Evolutionary conservation across 2,797 vertebrate species (phyloP).

Genomic region (Takifugu rubripes): DNA sequence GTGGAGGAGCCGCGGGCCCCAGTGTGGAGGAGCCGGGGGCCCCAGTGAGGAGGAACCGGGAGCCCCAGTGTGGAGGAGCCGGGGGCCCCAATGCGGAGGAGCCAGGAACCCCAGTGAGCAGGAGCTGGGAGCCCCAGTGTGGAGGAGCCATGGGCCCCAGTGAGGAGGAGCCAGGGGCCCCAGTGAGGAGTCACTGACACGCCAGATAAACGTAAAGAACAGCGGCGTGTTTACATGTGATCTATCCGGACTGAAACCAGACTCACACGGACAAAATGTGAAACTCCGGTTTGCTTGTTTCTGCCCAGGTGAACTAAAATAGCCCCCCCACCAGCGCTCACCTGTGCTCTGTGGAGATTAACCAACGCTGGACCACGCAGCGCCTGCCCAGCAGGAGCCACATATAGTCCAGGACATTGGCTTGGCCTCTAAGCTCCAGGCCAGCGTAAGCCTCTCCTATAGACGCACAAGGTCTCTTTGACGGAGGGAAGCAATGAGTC

Average conservation of each 20-base stretch:
- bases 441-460: constrained; percentile 55
- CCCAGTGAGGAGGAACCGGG: background rate
- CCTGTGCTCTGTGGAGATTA: constrained; percentile 44
- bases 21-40: background rate
- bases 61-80: background rate
- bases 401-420: constrained; percentile 51
- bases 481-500: constrained; percentile 37
- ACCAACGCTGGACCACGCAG: constrained; percentile 19
- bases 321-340: constrained; percentile 18
- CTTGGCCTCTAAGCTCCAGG: constrained; percentile 63
- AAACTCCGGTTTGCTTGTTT: constrained; percentile 13
- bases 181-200: constrained; percentile 8
- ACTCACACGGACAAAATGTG: constrained; percentile 20
- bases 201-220: constrained; percentile 40
- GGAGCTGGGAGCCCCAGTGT: background rate
- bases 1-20: background rate
- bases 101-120: background rate
- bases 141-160: background rate
- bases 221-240: constrained; percentile 23
- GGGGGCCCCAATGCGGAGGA: constrained; percentile 20
- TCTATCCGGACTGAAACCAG: constrained; percentile 52
- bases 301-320: constrained; percentile 19
- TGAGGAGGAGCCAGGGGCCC: constrained; percentile 23
- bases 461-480: constrained; percentile 29
- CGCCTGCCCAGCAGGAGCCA: constrained; percentile 27